Evolutionary conservation across 2,888 invertebrate genomes (phyloP), one percentile per base, ranked within the genome.

Genomic region (Herminia tarsipennalis): DNA sequence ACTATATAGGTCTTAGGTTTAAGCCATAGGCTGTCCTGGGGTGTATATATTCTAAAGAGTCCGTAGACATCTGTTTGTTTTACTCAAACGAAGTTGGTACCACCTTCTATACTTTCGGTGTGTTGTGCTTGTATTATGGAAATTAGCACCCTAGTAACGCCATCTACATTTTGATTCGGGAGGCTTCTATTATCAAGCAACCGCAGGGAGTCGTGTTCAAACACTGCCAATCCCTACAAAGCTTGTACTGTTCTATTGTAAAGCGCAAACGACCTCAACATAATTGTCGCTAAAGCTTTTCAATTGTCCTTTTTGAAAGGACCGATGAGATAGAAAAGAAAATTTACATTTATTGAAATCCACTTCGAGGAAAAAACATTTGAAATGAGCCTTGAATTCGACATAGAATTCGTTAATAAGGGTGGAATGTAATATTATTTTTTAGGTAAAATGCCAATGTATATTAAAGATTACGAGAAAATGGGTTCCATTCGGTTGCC

Each of bases 301-400:
- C n/a, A n/a, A n/a, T n/a, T n/a, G n/a, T n/a, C n/a, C n/a, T n/a
- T n/a, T n/a, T n/a, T n/a, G 33, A 40, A 16, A 32, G 5, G 33
- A 40, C 45, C 16, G 44, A 49, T n/a, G n/a, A n/a, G n/a, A 52
- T 27, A 33, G 36, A 54, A 50, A 56, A 54, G 41, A 39, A 51
- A 56, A 50, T 59, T 60, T 59, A 58, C 49, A 61, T 63, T 62
- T 56, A 49, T 38, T 35, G 27, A 54, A 50, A 41, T 27, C 10
- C 28, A 34, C 35, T 39, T 29, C 6, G 12, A 34, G 21, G 34
- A 46, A 43, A 24, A 54, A 46, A 48, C 28, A 48, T 59, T 53
- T 40, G 29, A 33, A 29, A 46, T 9, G 10, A 41, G 30, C 22
- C 12, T 20, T 35, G 35, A 44, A 40, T 29, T 47, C 44, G 40